Evolutionary conservation across 2,888 invertebrate genomes (phyloP).

Genomic region (Gymnoscelis rufifasciata): DNA sequence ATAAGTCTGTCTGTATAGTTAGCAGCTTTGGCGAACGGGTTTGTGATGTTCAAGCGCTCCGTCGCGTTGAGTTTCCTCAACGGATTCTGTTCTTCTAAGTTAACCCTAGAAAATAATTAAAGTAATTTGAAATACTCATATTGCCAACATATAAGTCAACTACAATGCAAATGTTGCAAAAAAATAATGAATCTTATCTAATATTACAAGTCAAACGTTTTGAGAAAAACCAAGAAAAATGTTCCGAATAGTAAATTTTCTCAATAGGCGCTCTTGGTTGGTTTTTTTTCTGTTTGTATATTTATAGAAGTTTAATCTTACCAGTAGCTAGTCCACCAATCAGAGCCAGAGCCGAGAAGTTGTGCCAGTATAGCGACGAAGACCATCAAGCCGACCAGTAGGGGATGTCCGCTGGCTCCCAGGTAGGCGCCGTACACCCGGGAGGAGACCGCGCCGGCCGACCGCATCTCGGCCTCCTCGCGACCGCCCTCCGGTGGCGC

Average conservation of each 20-base stretch:
- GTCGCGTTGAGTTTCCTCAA: conserved; percentile 23
- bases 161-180: no score
- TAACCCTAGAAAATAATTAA: conserved; percentile 80
- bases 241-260: no score
- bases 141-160: no score
- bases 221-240: no score
- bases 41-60: conserved; percentile 25
- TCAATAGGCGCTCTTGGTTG: no score
- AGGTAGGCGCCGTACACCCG: conserved; percentile 84
- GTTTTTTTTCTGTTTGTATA: no score
- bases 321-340: conserved; percentile 90
- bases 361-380: conserved; percentile 83
- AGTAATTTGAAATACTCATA: no score
- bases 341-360: conserved; percentile 84
- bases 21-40: conserved; percentile 22
- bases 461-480: conserved; percentile 78
- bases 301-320: conserved; percentile 47
- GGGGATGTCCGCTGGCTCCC: conserved; percentile 83
- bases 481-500: conserved; percentile 72
- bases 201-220: no score
- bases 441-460: conserved; percentile 81
- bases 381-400: conserved; percentile 79
- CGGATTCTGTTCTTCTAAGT: conserved; percentile 66
- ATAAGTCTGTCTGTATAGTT: conserved; percentile 39
- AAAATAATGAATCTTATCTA: no score